These are phyloP conservation scores for Sclerurus mexicanus DNA, from an alignment of 2,113 vertebrate genomes.

Conservation along the genomic window DNA sequence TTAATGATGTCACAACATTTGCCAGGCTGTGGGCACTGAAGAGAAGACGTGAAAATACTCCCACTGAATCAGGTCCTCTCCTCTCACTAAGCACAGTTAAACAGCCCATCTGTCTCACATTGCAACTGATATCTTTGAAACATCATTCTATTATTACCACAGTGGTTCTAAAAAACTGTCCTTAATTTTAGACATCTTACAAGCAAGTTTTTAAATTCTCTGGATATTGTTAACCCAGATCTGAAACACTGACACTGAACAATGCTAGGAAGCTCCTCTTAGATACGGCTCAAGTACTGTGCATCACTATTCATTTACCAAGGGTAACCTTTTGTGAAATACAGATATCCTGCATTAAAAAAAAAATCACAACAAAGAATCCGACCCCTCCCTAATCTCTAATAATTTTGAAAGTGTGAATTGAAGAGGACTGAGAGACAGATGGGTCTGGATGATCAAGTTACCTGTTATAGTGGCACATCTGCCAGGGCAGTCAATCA, in stretches of 20 bases:
- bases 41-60: slow-evolving; percentile 74
- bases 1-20: slow-evolving; percentile 83
- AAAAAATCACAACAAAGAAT: slow-evolving; percentile 77
- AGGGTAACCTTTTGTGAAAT: slow-evolving; percentile 69
- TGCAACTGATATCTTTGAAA: slow-evolving; percentile 76
- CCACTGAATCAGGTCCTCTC: slow-evolving; percentile 66
- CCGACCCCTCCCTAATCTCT: slow-evolving; percentile 78
- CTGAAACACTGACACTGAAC: slow-evolving; percentile 48
- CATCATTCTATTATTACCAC: slow-evolving; percentile 75
- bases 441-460: slow-evolving; percentile 98
- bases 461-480: slow-evolving; percentile 98
- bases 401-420: slow-evolving; percentile 94
- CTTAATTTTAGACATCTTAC: slow-evolving; percentile 72
- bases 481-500: slow-evolving; percentile 99
- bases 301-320: slow-evolving; percentile 56
- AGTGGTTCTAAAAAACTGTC: slow-evolving; percentile 69
- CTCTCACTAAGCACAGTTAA: slow-evolving; percentile 73
- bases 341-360: slow-evolving; percentile 65
- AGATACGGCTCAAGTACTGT: slow-evolving; percentile 9
- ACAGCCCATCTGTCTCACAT: slow-evolving; percentile 83
- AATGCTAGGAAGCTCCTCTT: slow-evolving; percentile 16
- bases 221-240: slow-evolving; percentile 58
- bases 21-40: slow-evolving; percentile 76
- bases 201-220: slow-evolving; percentile 63
- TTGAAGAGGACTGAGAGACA: slow-evolving; percentile 96